Evolutionary conservation across 2,797 vertebrate species (phyloP).

Genomic region (Calcarius lapponicus): DNA sequence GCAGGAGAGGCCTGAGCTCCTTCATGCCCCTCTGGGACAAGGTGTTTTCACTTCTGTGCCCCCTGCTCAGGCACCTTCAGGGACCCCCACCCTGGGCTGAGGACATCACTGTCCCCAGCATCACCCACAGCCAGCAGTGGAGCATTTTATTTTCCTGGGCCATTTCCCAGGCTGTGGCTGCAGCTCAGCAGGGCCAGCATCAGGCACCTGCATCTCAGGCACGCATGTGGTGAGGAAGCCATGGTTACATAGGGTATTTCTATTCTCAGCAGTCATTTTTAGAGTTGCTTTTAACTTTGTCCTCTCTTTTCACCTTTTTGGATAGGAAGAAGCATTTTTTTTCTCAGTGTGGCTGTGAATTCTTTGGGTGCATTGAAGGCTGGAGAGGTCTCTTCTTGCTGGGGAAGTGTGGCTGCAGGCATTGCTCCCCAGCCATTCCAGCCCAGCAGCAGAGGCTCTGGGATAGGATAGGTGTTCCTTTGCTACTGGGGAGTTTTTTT

Average conservation of each 20-base stretch:
- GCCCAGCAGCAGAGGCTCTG: background rate
- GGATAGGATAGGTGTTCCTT: accelerated
- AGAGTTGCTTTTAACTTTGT: background rate
- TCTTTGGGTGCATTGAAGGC: background rate
- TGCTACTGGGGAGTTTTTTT: accelerated
- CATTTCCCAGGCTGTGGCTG: background rate
- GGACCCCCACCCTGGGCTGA: background rate
- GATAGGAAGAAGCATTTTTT: background rate
- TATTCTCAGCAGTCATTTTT: background rate
- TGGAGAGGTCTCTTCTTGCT: background rate
- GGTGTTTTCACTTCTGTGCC: background rate
- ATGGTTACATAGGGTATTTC: background rate
- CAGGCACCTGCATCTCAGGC: background rate
- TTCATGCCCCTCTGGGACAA: background rate
- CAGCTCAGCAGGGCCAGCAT: background rate
- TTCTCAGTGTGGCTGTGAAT: background rate
- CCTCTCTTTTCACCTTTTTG: background rate
- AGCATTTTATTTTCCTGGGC: background rate
- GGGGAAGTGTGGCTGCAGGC: background rate
- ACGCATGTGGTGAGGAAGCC: background rate
- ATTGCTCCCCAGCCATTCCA: background rate
- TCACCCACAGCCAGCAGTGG: accelerated
- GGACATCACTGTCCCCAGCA: background rate
- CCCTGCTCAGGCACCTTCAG: background rate
- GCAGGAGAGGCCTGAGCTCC: background rate